Percentiles rank a stretch among this genome's conserved stretches.
phyloP scores from a whole-genome alignment of 1,140 invertebrate genomes.

The Laodelphax striatellus region DNA sequence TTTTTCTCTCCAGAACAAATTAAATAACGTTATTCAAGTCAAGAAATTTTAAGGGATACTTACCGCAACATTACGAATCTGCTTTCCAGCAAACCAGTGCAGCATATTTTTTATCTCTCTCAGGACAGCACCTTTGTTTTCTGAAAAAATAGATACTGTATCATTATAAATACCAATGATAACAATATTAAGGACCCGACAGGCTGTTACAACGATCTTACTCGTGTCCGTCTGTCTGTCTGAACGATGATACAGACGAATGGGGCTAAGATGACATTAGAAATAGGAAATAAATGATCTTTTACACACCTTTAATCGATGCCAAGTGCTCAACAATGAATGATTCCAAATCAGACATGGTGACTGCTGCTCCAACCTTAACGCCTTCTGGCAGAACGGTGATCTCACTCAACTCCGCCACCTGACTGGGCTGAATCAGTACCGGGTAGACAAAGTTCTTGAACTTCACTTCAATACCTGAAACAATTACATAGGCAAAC shows the following conservation, averaged over 20 bases:
- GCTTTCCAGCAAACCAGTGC: constrained; percentile 88
- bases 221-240: too few species aligned
- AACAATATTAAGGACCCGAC: too few species aligned
- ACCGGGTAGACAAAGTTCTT: constrained; percentile 73
- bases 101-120: constrained; percentile 70
- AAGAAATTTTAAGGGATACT: constrained; percentile 32
- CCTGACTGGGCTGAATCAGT: constrained; percentile 60
- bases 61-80: constrained; percentile 74
- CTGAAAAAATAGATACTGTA: too few species aligned
- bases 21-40: too few species aligned
- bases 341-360: constrained; percentile 51
- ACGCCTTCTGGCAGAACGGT: constrained; percentile 43
- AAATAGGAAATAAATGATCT: background rate
- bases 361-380: constrained; percentile 65
- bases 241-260: too few species aligned
- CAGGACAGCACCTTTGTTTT: constrained; percentile 57
- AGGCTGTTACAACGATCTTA: too few species aligned
- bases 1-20: too few species aligned
- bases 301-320: too few species aligned
- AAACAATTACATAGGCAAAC: too few species aligned
- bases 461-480: constrained; percentile 79
- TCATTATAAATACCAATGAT: background rate
- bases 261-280: too few species aligned
- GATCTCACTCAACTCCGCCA: constrained; percentile 55
- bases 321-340: too few species aligned